These are phyloP conservation scores for Hippocampus abdominalis DNA, from an alignment of 2,113 vertebrate species.

Conservation along the genomic window DNA sequence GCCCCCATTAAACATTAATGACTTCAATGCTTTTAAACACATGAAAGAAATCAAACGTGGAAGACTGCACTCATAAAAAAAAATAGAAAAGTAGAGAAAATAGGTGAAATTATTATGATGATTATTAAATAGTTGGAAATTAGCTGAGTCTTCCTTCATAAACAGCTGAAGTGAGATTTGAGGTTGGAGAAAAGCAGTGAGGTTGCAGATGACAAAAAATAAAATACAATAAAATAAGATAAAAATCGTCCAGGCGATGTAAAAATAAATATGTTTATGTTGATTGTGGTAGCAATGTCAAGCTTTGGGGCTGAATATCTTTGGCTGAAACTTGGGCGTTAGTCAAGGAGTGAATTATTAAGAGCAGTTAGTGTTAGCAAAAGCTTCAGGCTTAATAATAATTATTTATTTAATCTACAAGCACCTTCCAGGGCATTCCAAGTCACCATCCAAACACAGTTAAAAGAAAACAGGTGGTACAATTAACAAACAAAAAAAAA, in stretches of 20 bases:
- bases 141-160: background rate
- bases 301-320: no score
- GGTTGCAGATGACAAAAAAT: background rate
- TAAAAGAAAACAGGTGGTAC: no score
- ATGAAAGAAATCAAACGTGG: background rate
- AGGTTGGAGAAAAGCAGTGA: background rate
- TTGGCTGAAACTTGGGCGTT: no score
- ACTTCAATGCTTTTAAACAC: constrained; percentile 7
- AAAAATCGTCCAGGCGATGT: background rate
- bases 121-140: background rate
- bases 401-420: no score
- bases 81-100: background rate
- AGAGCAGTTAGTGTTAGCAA: no score
- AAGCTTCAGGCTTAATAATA: no score
- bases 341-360: no score
- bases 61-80: background rate
- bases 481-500: no score
- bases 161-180: background rate
- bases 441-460: no score
- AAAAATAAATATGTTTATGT: background rate
- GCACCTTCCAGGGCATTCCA: no score
- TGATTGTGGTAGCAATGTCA: no score
- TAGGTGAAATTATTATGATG: background rate
- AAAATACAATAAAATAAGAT: background rate
- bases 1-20: constrained; percentile 4